Evolutionary conservation across 1,140 invertebrate species (phyloP).

Genomic region (Orius insidiosus): DNA sequence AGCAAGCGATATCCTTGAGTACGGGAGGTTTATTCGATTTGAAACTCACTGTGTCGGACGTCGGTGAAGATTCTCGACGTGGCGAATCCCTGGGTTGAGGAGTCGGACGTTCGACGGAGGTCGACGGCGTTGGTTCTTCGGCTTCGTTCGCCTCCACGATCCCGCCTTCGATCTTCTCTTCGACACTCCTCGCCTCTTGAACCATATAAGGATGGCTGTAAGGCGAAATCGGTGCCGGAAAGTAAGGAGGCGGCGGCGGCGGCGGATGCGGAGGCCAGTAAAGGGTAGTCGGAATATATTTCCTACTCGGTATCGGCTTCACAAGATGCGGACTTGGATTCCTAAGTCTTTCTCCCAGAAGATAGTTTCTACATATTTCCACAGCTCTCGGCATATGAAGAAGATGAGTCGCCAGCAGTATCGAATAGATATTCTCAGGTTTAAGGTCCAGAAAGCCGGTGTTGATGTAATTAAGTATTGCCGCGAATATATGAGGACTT

Average conservation of each 20-base stretch:
- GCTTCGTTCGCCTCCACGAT: slow-evolving; percentile 15
- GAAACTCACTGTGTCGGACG: not conserved
- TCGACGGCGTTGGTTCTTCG: slow-evolving; percentile 2
- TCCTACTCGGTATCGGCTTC: slow-evolving; percentile 30
- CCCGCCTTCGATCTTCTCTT: too few relatives aligned
- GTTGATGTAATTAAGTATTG: slow-evolving; percentile 57
- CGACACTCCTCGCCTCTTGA: not conserved
- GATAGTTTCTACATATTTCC: slow-evolving; percentile 40
- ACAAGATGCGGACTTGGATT: slow-evolving; percentile 22
- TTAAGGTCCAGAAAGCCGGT: slow-evolving; percentile 52
- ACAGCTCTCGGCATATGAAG: slow-evolving; percentile 56
- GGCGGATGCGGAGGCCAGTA: slow-evolving; percentile 23
- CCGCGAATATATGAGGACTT: slow-evolving; percentile 48
- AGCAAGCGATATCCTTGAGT: slow-evolving; percentile 65
- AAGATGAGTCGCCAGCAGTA: slow-evolving; percentile 51
- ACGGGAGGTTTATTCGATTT: slow-evolving; percentile 26
- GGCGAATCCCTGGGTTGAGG: not conserved
- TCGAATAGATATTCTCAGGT: slow-evolving; percentile 51
- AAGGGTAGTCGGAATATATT: slow-evolving; percentile 24
- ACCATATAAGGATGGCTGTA: slow-evolving; percentile 14
- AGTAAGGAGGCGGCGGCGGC: slow-evolving; percentile 22
- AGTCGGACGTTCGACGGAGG: not conserved
- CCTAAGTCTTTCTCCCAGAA: slow-evolving; percentile 23
- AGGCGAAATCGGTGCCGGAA: slow-evolving; percentile 16
- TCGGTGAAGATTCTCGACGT: not conserved